A percentile compares a stretch with the other conserved stretches of the same genome.
These are phyloP conservation scores for Macrosoma leucophasiata DNA, from an alignment of 2,888 invertebrate genomes.

Conservation along the genomic window DNA sequence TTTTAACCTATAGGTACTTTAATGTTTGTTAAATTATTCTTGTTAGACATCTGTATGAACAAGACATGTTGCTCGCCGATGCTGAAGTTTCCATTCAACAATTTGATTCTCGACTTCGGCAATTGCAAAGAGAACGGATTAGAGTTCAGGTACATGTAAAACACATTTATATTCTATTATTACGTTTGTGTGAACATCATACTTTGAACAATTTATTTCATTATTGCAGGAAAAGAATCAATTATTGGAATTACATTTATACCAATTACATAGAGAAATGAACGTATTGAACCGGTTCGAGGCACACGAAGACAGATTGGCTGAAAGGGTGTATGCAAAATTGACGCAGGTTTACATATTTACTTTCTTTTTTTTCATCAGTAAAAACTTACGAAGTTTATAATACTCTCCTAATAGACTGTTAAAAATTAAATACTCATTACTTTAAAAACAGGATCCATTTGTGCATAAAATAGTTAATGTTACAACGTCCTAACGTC, in stretches of 20 bases:
- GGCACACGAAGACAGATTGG: slow-evolving; percentile 78
- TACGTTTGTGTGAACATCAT: not conserved
- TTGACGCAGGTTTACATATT: slow-evolving; percentile 53
- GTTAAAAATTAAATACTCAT: too few species aligned
- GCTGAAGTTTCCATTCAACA: slow-evolving; percentile 75
- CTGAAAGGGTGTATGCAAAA: slow-evolving; percentile 75
- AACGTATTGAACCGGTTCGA: slow-evolving; percentile 84
- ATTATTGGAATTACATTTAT: slow-evolving; percentile 78
- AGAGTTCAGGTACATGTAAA: slow-evolving; percentile 65
- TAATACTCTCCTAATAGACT: too few species aligned
- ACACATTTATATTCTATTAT: slow-evolving; percentile 1
- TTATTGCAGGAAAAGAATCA: slow-evolving; percentile 51
- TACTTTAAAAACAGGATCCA: too few species aligned
- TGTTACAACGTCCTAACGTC: too few species aligned
- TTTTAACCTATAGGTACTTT: too few species aligned
- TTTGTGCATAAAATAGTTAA: too few species aligned
- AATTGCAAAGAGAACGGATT: slow-evolving; percentile 74
- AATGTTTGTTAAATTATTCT: too few species aligned
- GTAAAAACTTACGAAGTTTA: not conserved
- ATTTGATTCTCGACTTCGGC: slow-evolving; percentile 79
- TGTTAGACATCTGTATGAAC: slow-evolving; percentile 78
- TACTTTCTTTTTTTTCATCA: slow-evolving; percentile 2
- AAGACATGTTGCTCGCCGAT: slow-evolving; percentile 77
- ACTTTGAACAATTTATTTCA: not conserved
- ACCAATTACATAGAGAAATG: slow-evolving; percentile 83